A percentile compares a stretch with the other conserved stretches of the same genome.
Evolutionary conservation across 2,797 vertebrate genomes (phyloP).

Genomic region (Glyptemys insculpta): DNA sequence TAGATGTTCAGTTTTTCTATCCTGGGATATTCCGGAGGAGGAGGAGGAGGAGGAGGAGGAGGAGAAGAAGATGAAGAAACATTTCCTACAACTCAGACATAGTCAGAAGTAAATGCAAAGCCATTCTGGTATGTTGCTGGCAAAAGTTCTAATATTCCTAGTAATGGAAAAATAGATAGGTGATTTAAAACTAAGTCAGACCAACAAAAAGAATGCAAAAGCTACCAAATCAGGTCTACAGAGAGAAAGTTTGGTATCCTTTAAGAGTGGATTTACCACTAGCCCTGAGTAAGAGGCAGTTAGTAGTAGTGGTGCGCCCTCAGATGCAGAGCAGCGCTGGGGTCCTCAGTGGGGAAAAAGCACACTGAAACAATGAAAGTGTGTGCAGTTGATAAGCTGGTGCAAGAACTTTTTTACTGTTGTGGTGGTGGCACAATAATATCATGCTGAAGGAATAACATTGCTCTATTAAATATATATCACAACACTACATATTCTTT

Average conservation of each 20-base stretch:
- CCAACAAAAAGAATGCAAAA: conserved; percentile 8
- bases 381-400: neutral
- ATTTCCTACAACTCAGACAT: conserved; percentile 30
- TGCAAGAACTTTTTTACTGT: neutral
- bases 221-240: conserved; percentile 32
- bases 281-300: too few relatives aligned
- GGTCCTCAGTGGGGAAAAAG: neutral
- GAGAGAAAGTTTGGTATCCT: neutral
- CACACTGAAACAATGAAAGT: too few relatives aligned
- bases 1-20: neutral
- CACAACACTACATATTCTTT: neutral
- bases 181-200: conserved; percentile 36
- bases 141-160: conserved; percentile 51
- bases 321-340: neutral
- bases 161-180: conserved; percentile 51
- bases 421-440: neutral
- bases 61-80: neutral
- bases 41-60: conserved; percentile 9
- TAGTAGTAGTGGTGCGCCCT: neutral
- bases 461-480: neutral
- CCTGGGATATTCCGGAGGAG: neutral
- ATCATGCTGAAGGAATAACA: fast-evolving
- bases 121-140: conserved; percentile 39
- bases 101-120: conserved; percentile 36
- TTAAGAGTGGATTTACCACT: too few relatives aligned